A percentile compares a stretch with the other conserved stretches of the same genome.
These are phyloP conservation scores for Dasyprocta punctata DNA, from an alignment of 2,113 vertebrate genomes.

Conservation along the genomic window DNA sequence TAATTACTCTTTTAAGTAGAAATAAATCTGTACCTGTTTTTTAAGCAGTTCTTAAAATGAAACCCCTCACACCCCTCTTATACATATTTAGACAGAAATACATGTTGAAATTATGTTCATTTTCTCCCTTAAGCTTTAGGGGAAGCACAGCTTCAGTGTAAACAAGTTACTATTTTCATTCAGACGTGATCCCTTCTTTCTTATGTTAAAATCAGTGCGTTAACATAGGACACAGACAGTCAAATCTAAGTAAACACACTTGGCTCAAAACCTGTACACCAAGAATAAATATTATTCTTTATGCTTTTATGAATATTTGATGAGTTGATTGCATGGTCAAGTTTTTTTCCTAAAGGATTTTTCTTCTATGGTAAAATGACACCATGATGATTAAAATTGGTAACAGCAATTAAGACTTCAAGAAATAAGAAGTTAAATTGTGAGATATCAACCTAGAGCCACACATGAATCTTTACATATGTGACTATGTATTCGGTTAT, in stretches of 20 bases:
- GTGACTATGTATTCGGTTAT: background rate
- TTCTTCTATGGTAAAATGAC: background rate
- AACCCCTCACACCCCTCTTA: background rate
- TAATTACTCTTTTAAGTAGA: slow-evolving; percentile 22
- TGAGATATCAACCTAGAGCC: background rate
- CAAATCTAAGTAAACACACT: slow-evolving; percentile 73
- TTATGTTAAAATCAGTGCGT: slow-evolving; percentile 55
- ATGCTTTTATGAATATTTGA: slow-evolving; percentile 75
- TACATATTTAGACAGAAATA: slow-evolving; percentile 43
- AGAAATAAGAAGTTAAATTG: background rate
- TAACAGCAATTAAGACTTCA: background rate
- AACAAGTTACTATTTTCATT: slow-evolving; percentile 79
- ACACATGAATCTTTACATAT: background rate
- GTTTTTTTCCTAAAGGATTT: background rate
- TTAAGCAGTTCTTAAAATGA: slow-evolving; percentile 51
- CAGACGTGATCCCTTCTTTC: slow-evolving; percentile 76
- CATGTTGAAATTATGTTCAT: slow-evolving; percentile 3
- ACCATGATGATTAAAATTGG: background rate
- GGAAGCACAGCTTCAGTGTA: slow-evolving; percentile 67
- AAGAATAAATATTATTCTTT: slow-evolving; percentile 79
- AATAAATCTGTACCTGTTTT: slow-evolving; percentile 40
- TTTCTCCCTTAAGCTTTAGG: slow-evolving; percentile 19
- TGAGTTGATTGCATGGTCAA: slow-evolving; percentile 57
- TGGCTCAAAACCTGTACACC: slow-evolving; percentile 41
- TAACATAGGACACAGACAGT: background rate